Conservation (phyloP, 2,888 invertebrate genomes). For the Labia minor region DNA sequence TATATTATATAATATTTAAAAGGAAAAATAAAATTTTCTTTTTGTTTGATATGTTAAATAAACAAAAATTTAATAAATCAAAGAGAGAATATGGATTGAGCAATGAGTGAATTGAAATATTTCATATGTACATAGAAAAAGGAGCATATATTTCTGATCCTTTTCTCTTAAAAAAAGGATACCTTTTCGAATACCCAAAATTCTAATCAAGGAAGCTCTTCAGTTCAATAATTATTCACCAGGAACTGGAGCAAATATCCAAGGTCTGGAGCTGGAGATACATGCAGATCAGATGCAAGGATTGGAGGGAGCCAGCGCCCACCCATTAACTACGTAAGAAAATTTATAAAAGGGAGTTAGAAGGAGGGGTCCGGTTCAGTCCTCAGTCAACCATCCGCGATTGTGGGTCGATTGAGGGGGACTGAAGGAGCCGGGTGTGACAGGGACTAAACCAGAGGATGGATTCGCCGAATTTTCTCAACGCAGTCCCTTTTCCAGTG, state of each 20-base stretch:
- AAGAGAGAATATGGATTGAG: too few species aligned
- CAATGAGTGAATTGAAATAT: too few species aligned
- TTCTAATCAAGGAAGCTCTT: too few species aligned
- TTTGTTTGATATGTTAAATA: too few species aligned
- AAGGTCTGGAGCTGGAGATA: background rate
- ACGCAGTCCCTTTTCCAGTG: background rate
- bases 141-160: too few species aligned
- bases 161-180: too few species aligned
- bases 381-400: constrained; percentile 7
- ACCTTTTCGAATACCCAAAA: too few species aligned
- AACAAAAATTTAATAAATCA: too few species aligned
- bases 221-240: too few species aligned
- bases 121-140: too few species aligned
- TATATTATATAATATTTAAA: too few species aligned
- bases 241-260: background rate
- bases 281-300: background rate
- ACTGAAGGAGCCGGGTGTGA: background rate
- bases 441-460: background rate
- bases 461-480: background rate
- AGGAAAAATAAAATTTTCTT: too few species aligned
- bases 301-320: background rate
- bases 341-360: background rate
- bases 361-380: background rate
- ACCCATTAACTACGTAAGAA: background rate
- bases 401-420: constrained; percentile 5